Evolutionary conservation across 2,113 vertebrate species (phyloP), one percentile per base, ranked within the genome.

Genomic region (Grallaria varia): DNA sequence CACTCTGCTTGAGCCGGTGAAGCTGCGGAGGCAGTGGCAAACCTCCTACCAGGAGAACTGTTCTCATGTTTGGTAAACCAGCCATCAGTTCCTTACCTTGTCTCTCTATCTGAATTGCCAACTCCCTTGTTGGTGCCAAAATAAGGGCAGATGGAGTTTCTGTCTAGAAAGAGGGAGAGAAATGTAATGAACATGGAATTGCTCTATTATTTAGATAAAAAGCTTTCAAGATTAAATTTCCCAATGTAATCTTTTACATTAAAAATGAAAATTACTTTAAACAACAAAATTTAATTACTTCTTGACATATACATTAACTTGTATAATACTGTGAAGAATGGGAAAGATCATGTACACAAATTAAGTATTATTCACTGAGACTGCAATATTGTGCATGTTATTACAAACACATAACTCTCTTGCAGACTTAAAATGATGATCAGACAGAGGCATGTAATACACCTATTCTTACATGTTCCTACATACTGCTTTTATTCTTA

Each of bases 21-120:
- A 99, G 99, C 96, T 99, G 99, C 0, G 98, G 99, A 8, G 99
- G 99, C 40, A 99, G 93, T 0, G 99, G 99, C 97, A 99, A 98
- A 56, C 99, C 99, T 4, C 99, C 99, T 4, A 99, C 99, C 33
- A 99, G 98, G 30, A 99, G 98, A 5, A 98, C 99, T 0, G 99
- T 99, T 79, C 98, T 99, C 99, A 99, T 99, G 95, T 98, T 98
- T 7, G 99, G 98, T 27, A 99, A 96, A 8, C 99, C 98, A 17
- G 97, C 91, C 98, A 99, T 98, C 97, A 99, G 92, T 87, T 99
- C 99, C 94, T 99, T 99, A 10, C 98, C 98, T 84, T 99, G 99
- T 49, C 92, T 97, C 97, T 99, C 99, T 12, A 99, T 99, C 98
- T 99, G 99, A 85, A 99, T 98, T 22, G 99, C 99, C 83, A 99